Base-by-base conservation (phyloP, 2,888 invertebrate species). In the Serripes groenlandicus region DNA sequence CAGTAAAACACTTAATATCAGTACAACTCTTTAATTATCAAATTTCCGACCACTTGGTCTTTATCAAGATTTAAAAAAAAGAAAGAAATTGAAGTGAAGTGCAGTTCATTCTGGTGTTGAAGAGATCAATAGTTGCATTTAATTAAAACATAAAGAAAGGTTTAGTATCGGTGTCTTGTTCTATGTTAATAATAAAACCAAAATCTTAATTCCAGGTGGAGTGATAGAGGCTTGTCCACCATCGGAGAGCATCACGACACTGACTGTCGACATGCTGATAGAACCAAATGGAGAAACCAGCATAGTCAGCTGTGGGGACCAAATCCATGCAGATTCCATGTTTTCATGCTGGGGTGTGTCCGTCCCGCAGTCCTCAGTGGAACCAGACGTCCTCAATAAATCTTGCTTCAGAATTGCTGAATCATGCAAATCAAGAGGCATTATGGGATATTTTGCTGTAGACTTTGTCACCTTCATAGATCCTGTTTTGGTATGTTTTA, bases 381-480 rank as follows among this genome's bases (percentile, higher is more conserved):
- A 94, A 52, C 93, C 94, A 4, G 90, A 90, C 18, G 70, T 86
- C 18, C 89, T 95, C 9, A 95, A 94, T 77, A 86, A 87, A 42
- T 87, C 90, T 7, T 93, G 93, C 87, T 83, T 89, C 35, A 91
- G 88, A 69, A 91, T 95, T 23, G 94, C 91, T 1, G 92, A 93
- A 32, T 91, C 94, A 0, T 94, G 94, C 87, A 93, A 92, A 85
- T 86, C 92, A 2, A 86, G 94, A 69, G 93, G 93, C 49, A 93
- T 95, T 66, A 88, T 94, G 76, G 95, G 95, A 75, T 92, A 94
- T 81, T 88, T 94, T 79, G 88, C 92, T 37, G 85, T 95, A n/a
- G 94, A 94, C 83, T 94, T 95, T 91, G 93, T 94, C 34, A 94
- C 94, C 7, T 95, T 94, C 85, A 94, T 94, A 58, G 90, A 94